Evolutionary conservation across 1,140 invertebrate species (phyloP).

Genomic region (Lasaia peninsularis): DNA sequence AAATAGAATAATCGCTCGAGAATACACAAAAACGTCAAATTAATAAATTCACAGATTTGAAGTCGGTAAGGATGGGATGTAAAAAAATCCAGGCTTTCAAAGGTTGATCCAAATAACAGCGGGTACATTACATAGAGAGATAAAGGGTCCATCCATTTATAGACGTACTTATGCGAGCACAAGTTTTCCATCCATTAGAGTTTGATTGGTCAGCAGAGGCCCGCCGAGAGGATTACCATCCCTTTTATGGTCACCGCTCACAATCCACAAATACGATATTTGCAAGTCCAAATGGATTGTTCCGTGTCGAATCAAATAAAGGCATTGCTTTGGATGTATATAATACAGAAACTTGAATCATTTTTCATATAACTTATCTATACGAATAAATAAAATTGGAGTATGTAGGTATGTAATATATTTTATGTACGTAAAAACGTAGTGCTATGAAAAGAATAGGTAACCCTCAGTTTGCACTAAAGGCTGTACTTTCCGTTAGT

Average conservation of each 20-base stretch:
- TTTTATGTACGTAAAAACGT: too few relatives aligned
- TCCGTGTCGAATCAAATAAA: slow-evolving; percentile 8
- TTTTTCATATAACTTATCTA: not conserved
- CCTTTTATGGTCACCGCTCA: slow-evolving; percentile 35
- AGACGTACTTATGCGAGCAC: slow-evolving; percentile 4
- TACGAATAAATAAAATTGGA: too few relatives aligned
- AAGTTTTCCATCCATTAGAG: slow-evolving; percentile 17
- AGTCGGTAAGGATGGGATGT: too few relatives aligned
- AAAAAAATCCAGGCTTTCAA: not conserved
- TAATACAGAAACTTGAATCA: not conserved
- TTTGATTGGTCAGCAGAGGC: slow-evolving; percentile 21
- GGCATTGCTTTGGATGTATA: not conserved
- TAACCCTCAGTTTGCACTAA: too few relatives aligned
- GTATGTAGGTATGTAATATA: too few relatives aligned
- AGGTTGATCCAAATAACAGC: not conserved
- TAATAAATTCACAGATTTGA: too few relatives aligned
- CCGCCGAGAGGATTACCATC: slow-evolving; percentile 31
- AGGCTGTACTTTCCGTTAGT: too few relatives aligned
- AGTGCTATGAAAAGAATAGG: too few relatives aligned
- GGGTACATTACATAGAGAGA: not conserved
- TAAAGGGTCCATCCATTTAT: slow-evolving; percentile 17
- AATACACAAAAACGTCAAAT: too few relatives aligned
- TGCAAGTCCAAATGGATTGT: slow-evolving; percentile 21
- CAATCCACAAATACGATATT: slow-evolving; percentile 32
- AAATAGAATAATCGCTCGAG: too few relatives aligned